Evolutionary conservation across 2,888 invertebrate genomes (phyloP).

Genomic region (Plagodis pulveraria): DNA sequence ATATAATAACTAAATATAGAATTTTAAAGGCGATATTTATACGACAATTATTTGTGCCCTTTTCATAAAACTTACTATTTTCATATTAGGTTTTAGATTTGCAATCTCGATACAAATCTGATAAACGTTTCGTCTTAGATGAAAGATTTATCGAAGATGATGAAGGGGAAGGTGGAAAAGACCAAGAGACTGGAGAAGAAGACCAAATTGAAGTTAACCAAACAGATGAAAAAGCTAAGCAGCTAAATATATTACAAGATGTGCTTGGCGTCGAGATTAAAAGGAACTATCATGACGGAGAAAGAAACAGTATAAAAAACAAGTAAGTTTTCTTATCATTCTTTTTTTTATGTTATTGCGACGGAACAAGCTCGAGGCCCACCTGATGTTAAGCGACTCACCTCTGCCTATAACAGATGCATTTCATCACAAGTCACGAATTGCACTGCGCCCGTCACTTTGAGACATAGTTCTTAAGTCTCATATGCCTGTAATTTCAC

Average conservation of each 20-base stretch:
- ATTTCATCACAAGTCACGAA: too few relatives aligned
- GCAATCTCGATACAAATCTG: slow-evolving; percentile 89
- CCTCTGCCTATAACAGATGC: too few relatives aligned
- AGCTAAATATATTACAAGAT: slow-evolving; percentile 82
- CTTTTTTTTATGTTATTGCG: too few relatives aligned
- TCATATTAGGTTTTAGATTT: slow-evolving; percentile 86
- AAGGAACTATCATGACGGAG: slow-evolving; percentile 35
- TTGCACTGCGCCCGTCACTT: too few relatives aligned
- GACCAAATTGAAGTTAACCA: slow-evolving; percentile 64
- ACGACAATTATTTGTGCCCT: too few relatives aligned
- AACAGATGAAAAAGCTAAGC: slow-evolving; percentile 79
- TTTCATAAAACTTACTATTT: background rate
- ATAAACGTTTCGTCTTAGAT: slow-evolving; percentile 91
- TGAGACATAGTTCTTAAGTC: too few relatives aligned
- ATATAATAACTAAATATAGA: background rate
- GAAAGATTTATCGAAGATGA: slow-evolving; percentile 88
- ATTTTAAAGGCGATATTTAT: too few relatives aligned
- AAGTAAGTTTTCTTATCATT: slow-evolving; percentile 56
- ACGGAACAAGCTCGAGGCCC: too few relatives aligned
- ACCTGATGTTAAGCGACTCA: too few relatives aligned
- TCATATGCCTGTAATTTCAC: too few relatives aligned
- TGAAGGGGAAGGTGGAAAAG: slow-evolving; percentile 45
- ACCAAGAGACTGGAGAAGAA: slow-evolving; percentile 54
- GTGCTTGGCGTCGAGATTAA: slow-evolving; percentile 73
- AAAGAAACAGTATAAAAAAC: slow-evolving; percentile 46